phyloP scores from a whole-genome alignment of 1,140 invertebrate genomes.

The Procambarus clarkii region DNA sequence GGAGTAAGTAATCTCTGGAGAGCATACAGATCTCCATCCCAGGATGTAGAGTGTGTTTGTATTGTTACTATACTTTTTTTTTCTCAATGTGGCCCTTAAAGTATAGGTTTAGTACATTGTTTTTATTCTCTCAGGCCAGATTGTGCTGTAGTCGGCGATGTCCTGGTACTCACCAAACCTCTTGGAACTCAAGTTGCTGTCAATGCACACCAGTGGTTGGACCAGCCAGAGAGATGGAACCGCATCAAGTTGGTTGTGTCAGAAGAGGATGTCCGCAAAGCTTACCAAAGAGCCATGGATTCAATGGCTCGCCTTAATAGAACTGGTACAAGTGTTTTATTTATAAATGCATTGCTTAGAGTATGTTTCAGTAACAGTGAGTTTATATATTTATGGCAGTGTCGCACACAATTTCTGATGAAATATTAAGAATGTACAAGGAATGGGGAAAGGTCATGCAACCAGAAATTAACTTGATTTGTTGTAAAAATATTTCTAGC shows the following conservation, averaged over 20 bases:
- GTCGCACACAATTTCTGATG: too few relatives aligned
- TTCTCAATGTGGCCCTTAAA: too few relatives aligned
- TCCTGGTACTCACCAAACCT: constrained; percentile 96
- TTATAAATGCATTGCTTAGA: not conserved
- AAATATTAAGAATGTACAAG: too few relatives aligned
- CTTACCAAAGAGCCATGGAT: constrained; percentile 96
- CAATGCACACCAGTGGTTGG: constrained; percentile 98
- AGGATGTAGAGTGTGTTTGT: too few relatives aligned
- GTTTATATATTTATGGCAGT: too few relatives aligned
- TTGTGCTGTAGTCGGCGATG: constrained; percentile 95
- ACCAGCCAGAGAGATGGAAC: constrained; percentile 96
- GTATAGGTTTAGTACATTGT: not conserved
- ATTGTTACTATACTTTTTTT: too few relatives aligned
- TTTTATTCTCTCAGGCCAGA: constrained; percentile 82
- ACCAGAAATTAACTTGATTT: too few relatives aligned
- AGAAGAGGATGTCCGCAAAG: constrained; percentile 94
- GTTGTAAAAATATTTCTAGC: too few relatives aligned
- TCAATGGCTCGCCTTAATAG: constrained; percentile 97
- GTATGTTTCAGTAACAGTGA: too few relatives aligned
- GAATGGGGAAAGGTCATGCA: too few relatives aligned
- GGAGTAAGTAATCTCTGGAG: too few relatives aligned
- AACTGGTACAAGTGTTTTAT: constrained; percentile 79
- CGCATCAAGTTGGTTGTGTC: constrained; percentile 96
- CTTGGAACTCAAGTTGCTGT: constrained; percentile 97
- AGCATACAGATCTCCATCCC: too few relatives aligned